Evolutionary conservation across 2,888 invertebrate species (phyloP), one percentile per base, ranked within the genome.

Genomic region (Drosophila villosipedis): DNA sequence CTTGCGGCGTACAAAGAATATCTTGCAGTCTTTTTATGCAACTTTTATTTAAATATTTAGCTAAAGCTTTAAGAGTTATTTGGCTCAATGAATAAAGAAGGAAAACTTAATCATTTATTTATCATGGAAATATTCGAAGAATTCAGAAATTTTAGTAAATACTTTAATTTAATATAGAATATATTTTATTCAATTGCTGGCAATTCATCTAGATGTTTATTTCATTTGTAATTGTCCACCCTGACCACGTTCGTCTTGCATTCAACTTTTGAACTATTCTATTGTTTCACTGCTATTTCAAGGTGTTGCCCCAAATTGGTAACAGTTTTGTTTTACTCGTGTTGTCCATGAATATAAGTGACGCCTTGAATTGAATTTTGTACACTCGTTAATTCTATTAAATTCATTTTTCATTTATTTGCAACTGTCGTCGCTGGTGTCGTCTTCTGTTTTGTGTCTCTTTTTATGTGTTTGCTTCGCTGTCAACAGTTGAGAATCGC

Each of bases 321-420:
- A 41, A 53, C 68, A 31, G 28, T 39, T 52, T 43, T 50, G 39
- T 31, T 60, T 37, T 37, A 25, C 31, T 35, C 52, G 39, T 62
- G 41, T 68, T 71, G 76, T 76, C 67, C 77, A 67, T 83, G 78
- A 80, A 68, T 47, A 30, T 53, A 31, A 31, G 53, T 22, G 57
- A 59, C 73, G 80, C 86, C 83, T 85, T 89, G 83, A 83, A 87
- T 88, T 71, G 54, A 77, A 77, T 78, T 88, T 71, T 55, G 1
- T 25, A 63, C 43, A 66, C 60, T 66, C 68, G 71, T 70, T 89
- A 87, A 87, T 90, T 90, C 89, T 67, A 83, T 90, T 87, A 86
- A 89, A 72, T 85, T 85, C 60, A 76, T 80, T 67, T 89, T 88
- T 70, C 59, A 77, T 85, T 77, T 65, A 68, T 76, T 89, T 80